Conservation (phyloP, 2,113 vertebrate species). For the Sinocyclocheilus anophthalmus region DNA sequence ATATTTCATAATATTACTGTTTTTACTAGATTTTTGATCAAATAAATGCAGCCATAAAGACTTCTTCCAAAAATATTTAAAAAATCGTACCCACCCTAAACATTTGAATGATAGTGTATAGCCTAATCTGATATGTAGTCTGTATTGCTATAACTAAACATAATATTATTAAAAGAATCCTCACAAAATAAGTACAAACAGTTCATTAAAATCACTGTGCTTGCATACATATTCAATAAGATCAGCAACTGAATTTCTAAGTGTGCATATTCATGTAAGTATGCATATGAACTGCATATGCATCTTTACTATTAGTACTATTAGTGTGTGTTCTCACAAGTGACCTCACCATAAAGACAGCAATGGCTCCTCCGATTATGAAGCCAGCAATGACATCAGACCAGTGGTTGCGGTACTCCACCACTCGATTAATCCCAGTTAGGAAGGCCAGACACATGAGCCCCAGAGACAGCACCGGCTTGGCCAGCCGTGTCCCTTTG, state of each 20-base stretch:
- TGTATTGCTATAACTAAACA: background rate
- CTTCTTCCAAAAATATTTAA: background rate
- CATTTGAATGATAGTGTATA: background rate
- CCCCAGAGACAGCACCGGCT: slow-evolving; percentile 85
- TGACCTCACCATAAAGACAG: slow-evolving; percentile 85
- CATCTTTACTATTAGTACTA: background rate
- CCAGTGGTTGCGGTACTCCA: slow-evolving; percentile 92
- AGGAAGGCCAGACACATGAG: slow-evolving; percentile 85
- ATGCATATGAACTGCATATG: background rate
- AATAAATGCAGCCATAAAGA: too few relatives aligned
- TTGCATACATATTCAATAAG: background rate
- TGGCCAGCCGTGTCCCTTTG: slow-evolving; percentile 88
- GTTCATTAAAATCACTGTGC: background rate
- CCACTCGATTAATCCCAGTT: slow-evolving; percentile 85
- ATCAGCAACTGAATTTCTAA: background rate
- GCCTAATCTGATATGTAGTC: background rate
- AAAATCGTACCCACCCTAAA: background rate
- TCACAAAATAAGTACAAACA: background rate
- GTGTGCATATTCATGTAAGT: background rate
- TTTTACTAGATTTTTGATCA: background rate
- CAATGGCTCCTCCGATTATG: slow-evolving; percentile 84
- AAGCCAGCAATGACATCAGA: slow-evolving; percentile 86
- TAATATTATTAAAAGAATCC: background rate
- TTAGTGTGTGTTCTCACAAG: background rate
- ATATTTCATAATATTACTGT: background rate